phyloP scores from a whole-genome alignment of 2,888 invertebrate species.

The Hirtodrosophila histrioides region DNA sequence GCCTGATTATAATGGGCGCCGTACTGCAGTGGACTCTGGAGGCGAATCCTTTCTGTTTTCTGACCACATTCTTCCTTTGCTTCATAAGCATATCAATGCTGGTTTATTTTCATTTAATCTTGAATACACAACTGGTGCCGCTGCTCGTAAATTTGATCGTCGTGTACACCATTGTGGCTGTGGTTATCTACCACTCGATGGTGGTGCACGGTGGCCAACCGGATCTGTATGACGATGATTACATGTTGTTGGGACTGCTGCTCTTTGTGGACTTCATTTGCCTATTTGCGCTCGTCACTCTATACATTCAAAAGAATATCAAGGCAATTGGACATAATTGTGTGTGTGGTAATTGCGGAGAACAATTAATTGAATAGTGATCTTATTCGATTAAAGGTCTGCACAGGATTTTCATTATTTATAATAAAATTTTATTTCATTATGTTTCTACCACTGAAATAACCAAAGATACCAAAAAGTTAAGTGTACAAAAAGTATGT shows the following conservation, averaged over 20 bases:
- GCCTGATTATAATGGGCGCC: conserved; percentile 23
- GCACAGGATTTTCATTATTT: too few relatives aligned
- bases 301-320: neutral
- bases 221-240: conserved; percentile 6
- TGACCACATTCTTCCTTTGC: conserved; percentile 5
- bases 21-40: conserved; percentile 2
- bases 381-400: too few relatives aligned
- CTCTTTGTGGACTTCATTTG: conserved; percentile 26
- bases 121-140: neutral
- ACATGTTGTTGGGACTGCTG: conserved; percentile 17
- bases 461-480: too few relatives aligned
- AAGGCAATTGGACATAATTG: neutral
- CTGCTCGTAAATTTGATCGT: conserved; percentile 1
- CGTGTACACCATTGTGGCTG: conserved; percentile 8
- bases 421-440: too few relatives aligned
- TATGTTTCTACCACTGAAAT: too few relatives aligned
- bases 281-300: conserved; percentile 4
- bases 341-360: neutral
- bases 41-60: conserved; percentile 6
- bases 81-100: conserved; percentile 4
- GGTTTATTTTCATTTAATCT: conserved; percentile 4
- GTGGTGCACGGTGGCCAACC: conserved; percentile 5
- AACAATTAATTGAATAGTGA: too few relatives aligned
- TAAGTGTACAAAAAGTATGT: too few relatives aligned
- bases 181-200: conserved; percentile 23